phyloP scores from a whole-genome alignment of 2,888 invertebrate genomes.

The Microdon myrmicae region DNA sequence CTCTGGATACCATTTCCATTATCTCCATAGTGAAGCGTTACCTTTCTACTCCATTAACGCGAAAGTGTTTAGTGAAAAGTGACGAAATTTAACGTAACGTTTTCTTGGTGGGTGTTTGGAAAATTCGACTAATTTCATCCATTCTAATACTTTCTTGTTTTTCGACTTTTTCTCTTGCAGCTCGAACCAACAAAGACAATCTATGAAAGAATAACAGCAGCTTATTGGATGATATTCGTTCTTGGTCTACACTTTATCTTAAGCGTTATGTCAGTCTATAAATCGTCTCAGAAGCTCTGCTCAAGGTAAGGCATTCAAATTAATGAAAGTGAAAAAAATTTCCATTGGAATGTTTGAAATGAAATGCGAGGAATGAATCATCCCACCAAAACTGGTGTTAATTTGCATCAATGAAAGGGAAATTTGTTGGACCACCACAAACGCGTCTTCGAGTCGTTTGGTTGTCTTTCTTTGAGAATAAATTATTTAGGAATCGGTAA shows the following conservation, averaged over 20 bases:
- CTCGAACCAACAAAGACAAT: conserved; percentile 59
- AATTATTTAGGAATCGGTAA: too few species aligned
- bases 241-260: conserved; percentile 64
- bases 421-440: too few species aligned
- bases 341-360: background rate
- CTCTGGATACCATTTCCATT: too few species aligned
- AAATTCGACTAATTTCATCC: background rate
- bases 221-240: conserved; percentile 63
- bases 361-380: background rate
- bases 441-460: too few species aligned
- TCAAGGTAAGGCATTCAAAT: conserved; percentile 62
- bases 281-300: conserved; percentile 63
- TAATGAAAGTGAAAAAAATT: background rate
- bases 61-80: too few species aligned
- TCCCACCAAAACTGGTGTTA: conserved; percentile 21
- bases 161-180: conserved; percentile 53
- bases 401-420: conserved; percentile 44
- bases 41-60: too few species aligned
- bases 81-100: background rate
- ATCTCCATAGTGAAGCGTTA: too few species aligned
- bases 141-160: conserved; percentile 10
- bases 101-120: too few species aligned
- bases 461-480: too few species aligned
- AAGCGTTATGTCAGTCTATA: conserved; percentile 65
- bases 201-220: conserved; percentile 62